phyloP scores from a whole-genome alignment of 1,140 invertebrate genomes.

The Drosophila pandora region DNA sequence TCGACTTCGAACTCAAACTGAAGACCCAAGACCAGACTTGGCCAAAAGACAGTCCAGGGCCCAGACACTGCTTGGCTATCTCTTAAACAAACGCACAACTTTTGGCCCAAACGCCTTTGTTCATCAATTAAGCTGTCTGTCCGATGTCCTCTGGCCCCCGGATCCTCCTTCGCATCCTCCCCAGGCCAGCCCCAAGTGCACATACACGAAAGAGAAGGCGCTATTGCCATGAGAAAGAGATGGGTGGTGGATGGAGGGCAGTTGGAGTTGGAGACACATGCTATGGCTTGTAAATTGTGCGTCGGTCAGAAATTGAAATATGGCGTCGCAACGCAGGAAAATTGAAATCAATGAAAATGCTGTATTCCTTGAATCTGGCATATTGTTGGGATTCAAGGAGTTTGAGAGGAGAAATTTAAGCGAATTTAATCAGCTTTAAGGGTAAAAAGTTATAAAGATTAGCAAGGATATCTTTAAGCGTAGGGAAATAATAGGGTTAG shows the following conservation, averaged over 20 bases:
- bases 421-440: conserved; percentile 27
- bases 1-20: conserved; percentile 33
- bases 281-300: conserved; percentile 77
- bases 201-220: conserved; percentile 27
- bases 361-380: conserved; percentile 22
- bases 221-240: conserved; percentile 18
- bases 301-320: conserved; percentile 80
- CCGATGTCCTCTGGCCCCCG: conserved; percentile 26
- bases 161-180: background rate
- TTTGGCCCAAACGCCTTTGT: conserved; percentile 67
- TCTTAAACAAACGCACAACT: conserved; percentile 59
- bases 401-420: background rate
- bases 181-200: background rate
- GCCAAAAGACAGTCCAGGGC: conserved; percentile 49
- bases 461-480: background rate
- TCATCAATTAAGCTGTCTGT: conserved; percentile 68
- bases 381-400: background rate
- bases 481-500: too few species aligned
- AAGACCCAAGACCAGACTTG: conserved; percentile 1
- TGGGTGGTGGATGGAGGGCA: conserved; percentile 2
- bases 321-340: conserved; percentile 75
- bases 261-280: conserved; percentile 71
- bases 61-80: conserved; percentile 40
- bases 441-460: background rate
- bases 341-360: conserved; percentile 78